phyloP scores from a whole-genome alignment of 2,888 invertebrate species.

The Metopia argyrocephala region DNA sequence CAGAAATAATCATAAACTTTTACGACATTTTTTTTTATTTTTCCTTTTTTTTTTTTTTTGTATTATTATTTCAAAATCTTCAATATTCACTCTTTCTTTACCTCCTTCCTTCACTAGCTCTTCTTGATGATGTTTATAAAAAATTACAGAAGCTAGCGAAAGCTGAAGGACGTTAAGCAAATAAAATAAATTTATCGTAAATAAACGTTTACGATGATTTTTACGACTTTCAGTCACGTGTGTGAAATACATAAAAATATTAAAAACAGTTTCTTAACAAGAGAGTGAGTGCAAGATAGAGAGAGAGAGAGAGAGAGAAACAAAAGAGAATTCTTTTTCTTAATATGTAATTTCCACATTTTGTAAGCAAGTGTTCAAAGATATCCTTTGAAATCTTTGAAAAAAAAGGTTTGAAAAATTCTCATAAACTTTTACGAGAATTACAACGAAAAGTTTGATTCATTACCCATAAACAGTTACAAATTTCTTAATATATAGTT shows the following conservation, averaged over 20 bases:
- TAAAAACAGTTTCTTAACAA: constrained; percentile 6
- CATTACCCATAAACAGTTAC: not conserved
- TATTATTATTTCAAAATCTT: constrained; percentile 39
- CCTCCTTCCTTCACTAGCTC: not conserved
- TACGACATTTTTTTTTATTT: constrained; percentile 73
- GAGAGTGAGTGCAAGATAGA: not conserved
- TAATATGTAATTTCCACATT: constrained; percentile 71
- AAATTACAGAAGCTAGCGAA: not conserved
- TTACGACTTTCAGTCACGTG: constrained; percentile 76
- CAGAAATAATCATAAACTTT: constrained; percentile 77
- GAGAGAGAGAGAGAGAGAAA: not conserved
- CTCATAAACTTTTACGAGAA: not conserved
- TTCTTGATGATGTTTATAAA: not conserved
- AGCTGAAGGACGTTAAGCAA: constrained; percentile 37
- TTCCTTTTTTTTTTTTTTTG: constrained; percentile 21
- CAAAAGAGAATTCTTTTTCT: too few species aligned
- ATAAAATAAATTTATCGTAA: constrained; percentile 4
- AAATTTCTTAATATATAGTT: not conserved
- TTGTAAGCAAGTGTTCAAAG: constrained; percentile 9
- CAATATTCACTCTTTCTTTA: not conserved
- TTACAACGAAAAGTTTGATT: not conserved
- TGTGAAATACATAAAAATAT: constrained; percentile 65
- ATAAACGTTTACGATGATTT: constrained; percentile 60
- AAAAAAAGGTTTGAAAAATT: too few species aligned
- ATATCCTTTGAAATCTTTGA: not conserved